phyloP scores from a whole-genome alignment of 2,797 vertebrate species.

The Melanotaenia boesemani region DNA sequence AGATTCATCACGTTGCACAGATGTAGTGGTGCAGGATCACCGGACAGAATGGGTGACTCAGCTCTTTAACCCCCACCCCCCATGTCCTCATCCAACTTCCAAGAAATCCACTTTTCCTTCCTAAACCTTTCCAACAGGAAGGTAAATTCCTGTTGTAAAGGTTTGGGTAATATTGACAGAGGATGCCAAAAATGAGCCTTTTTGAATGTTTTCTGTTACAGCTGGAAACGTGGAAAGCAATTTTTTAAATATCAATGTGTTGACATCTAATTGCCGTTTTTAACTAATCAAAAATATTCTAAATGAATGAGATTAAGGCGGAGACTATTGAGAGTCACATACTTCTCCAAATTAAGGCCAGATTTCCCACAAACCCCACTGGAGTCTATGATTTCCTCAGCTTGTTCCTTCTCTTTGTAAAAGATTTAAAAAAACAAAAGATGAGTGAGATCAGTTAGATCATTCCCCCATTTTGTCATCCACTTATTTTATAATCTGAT shows the following conservation, averaged over 20 bases:
- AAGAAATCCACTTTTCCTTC: constrained; percentile 5
- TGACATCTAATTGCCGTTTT: neutral
- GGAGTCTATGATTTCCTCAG: constrained; percentile 27
- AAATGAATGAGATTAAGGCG: constrained; percentile 35
- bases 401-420: constrained; percentile 32
- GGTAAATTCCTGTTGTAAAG: constrained; percentile 7
- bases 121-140: constrained; percentile 43
- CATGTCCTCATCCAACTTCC: neutral
- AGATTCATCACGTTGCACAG: neutral
- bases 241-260: constrained; percentile 6
- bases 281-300: neutral
- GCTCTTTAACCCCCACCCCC: neutral
- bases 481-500: neutral
- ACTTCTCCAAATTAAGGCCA: constrained; percentile 49
- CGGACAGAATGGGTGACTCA: constrained; percentile 64
- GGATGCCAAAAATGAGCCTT: neutral
- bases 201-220: neutral
- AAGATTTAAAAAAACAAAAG: constrained; percentile 6
- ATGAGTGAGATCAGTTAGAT: neutral
- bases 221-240: constrained; percentile 15
- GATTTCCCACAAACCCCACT: constrained; percentile 45
- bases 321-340: constrained; percentile 35
- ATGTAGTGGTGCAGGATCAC: constrained; percentile 14
- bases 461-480: neutral
- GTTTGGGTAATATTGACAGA: constrained; percentile 9